Evolutionary conservation across 2,888 invertebrate species (phyloP), one percentile per base, ranked within the genome.

Genomic region (Gastrophysa polygoni): DNA sequence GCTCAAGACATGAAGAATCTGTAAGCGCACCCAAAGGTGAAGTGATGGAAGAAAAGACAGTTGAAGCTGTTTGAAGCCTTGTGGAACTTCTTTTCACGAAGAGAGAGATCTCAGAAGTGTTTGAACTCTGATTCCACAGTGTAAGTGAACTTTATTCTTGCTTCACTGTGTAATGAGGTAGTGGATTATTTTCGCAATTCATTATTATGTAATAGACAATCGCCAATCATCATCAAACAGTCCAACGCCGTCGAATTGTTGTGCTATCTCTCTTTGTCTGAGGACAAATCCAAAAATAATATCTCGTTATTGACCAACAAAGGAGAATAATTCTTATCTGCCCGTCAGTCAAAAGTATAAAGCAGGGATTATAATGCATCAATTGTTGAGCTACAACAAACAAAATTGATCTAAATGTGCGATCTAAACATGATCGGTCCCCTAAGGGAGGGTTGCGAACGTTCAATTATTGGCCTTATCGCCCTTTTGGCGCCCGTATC

Each of bases 321-420:
- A 74, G 74, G 70, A 69, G 71, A 70, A 75, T 76, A 74, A 75
- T 74, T 76, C 74, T 76, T 77, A 76, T 78, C 78, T 75, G 66
- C 69, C 69, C 76, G 77, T 74, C 79, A 78, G 77, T 74, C 77
- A 71, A 69, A 66, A 69, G 72, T 68, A 78, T 76, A 78, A 78
- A 79, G 76, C 73, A 73, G 70, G 76, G 78, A 79, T 80, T 80
- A 81, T 80, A 79, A 80, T 78, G 78, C 79, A 70, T 75, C 80
- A 77, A 81, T 81, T 81, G 81, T 81, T 78, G 77, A 28, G 78
- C 79, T 78, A 80, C 80, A 80, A 80, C 80, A 80, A 80, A 81
- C 80, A 79, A 77, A 80, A 81, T 80, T 80, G 80, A 80, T 80
- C 80, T 79, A 80, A 80, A 80, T 79, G 80, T 78, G 76, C 78